Percentiles rank a stretch among this genome's conserved stretches.
These are phyloP conservation scores for Mus minutoides DNA, from an alignment of 2,797 vertebrate species.

Conservation along the genomic window DNA sequence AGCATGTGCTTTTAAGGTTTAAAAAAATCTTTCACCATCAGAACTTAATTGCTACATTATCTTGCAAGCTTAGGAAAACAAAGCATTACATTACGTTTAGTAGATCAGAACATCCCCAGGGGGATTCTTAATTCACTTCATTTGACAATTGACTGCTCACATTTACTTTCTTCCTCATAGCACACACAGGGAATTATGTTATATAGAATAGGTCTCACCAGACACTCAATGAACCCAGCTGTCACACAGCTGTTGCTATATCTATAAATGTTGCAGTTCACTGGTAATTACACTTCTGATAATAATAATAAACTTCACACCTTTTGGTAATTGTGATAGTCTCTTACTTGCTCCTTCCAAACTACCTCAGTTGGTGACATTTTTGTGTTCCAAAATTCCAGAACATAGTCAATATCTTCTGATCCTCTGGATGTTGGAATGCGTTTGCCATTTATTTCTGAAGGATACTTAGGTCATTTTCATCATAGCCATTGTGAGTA, in stretches of 20 bases:
- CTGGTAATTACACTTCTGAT: conserved; percentile 55
- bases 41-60: conserved; percentile 56
- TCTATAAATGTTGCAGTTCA: conserved; percentile 38
- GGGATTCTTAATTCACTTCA: conserved; percentile 50
- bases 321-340: conserved; percentile 32
- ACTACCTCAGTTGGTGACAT: conserved; percentile 4
- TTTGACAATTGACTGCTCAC: conserved; percentile 49
- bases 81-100: conserved; percentile 62
- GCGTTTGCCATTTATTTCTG: not conserved
- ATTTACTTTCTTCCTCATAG: conserved; percentile 51
- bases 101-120: conserved; percentile 30
- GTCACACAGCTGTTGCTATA: conserved; percentile 49
- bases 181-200: conserved; percentile 37
- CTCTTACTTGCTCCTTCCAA: conserved; percentile 21
- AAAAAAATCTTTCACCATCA: conserved; percentile 30
- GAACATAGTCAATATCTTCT: not conserved
- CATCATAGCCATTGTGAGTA: not conserved
- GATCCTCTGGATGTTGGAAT: not conserved
- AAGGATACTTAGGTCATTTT: not conserved
- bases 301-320: conserved; percentile 47
- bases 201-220: conserved; percentile 30
- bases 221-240: conserved; percentile 50
- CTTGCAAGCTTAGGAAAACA: conserved; percentile 61
- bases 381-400: conserved; percentile 33
- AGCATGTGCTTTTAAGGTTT: not conserved